A percentile compares a stretch with the other conserved stretches of the same genome.
Conservation (phyloP, 2,113 vertebrate genomes). For the Caretta caretta region DNA sequence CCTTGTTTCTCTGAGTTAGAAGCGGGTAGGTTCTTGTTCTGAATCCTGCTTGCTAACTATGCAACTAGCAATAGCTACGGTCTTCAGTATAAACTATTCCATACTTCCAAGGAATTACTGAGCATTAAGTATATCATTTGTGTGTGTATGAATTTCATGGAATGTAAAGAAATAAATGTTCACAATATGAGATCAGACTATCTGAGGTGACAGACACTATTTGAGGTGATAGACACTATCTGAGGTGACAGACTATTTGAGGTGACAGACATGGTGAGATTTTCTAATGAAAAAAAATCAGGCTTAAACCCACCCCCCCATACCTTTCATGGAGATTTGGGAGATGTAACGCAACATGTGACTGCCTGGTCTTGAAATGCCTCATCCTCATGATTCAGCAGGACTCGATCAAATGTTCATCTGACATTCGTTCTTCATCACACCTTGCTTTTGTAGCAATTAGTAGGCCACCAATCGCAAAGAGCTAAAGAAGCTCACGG, state of each 20-base stretch:
- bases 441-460: neutral
- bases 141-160: neutral
- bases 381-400: neutral
- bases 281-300: conserved; percentile 2
- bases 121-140: neutral
- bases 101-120: neutral
- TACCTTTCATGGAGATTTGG: neutral
- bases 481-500: neutral
- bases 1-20: neutral
- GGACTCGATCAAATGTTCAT: neutral
- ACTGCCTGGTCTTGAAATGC: neutral
- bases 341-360: neutral
- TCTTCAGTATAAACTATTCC: neutral
- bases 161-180: neutral
- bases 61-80: neutral
- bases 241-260: conserved; percentile 6
- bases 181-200: neutral
- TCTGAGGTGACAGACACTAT: neutral
- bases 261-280: neutral
- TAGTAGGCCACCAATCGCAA: neutral
- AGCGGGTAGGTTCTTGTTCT: conserved; percentile 46
- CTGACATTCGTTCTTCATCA: neutral
- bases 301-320: neutral
- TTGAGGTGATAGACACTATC: neutral
- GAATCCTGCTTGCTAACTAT: neutral